phyloP scores from a whole-genome alignment of 2,888 invertebrate species.

The Erannis defoliaria region DNA sequence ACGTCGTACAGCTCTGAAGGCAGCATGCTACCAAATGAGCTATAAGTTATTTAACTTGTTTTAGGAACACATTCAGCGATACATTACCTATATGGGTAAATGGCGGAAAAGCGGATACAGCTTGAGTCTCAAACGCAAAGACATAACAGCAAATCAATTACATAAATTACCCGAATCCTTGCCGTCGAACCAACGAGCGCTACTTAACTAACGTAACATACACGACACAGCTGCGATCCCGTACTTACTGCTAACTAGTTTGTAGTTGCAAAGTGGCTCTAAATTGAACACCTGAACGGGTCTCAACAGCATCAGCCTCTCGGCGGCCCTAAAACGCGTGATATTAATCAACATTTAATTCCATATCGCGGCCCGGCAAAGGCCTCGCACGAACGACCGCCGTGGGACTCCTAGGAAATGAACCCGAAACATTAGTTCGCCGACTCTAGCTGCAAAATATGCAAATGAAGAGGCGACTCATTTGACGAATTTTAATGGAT shows the following conservation, averaged over 20 bases:
- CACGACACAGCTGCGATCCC: constrained; percentile 62
- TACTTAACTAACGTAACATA: constrained; percentile 57
- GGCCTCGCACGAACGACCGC: constrained; percentile 66
- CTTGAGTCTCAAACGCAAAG: constrained; percentile 19
- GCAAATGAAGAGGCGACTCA: constrained; percentile 80
- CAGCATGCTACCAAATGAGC: too few species aligned
- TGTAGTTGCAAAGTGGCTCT: constrained; percentile 74
- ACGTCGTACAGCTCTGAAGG: too few species aligned
- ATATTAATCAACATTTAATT: constrained; percentile 85
- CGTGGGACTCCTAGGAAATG: constrained; percentile 77
- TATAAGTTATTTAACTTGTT: too few species aligned
- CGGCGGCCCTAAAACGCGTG: constrained; percentile 67
- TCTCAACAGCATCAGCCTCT: constrained; percentile 55
- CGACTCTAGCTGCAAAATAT: constrained; percentile 77
- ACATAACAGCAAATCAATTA: constrained; percentile 48
- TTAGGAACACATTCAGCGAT: constrained; percentile 8
- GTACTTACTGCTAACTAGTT: constrained; percentile 73
- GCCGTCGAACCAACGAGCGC: constrained; percentile 52
- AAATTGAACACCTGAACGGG: constrained; percentile 75
- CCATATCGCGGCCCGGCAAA: constrained; percentile 66
- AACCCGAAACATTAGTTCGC: constrained; percentile 68
- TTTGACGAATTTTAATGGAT: constrained; percentile 83
- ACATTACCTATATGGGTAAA: constrained; percentile 22
- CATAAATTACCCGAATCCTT: constrained; percentile 52
- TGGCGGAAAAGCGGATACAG: constrained; percentile 17